Percentiles rank a stretch among this genome's conserved stretches.
Conservation (phyloP, 2,113 vertebrate species). For the Himantopus leucocephalus region DNA sequence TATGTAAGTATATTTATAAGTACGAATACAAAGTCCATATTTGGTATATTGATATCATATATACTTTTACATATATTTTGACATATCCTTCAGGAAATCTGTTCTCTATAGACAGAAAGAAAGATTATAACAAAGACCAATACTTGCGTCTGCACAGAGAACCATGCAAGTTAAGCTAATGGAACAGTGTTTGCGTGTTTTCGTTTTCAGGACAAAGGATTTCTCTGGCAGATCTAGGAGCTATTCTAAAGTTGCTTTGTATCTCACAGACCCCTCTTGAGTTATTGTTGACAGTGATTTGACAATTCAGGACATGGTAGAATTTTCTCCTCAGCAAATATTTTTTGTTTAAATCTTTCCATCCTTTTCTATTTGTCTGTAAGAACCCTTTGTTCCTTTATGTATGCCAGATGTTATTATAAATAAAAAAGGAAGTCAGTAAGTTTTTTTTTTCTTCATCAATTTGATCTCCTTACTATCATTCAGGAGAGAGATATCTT, state of each 20-base stretch:
- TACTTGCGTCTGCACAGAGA: background rate
- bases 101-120: background rate
- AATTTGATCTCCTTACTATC: background rate
- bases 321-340: background rate
- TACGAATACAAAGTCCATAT: background rate
- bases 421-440: background rate
- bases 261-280: background rate
- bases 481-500: background rate
- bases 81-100: background rate
- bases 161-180: background rate
- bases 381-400: background rate
- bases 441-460: background rate
- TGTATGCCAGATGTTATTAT: background rate
- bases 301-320: background rate
- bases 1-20: background rate
- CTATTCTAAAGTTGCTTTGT: background rate
- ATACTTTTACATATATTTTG: background rate
- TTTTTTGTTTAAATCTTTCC: background rate
- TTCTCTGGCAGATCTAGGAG: background rate
- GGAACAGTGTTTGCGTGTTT: background rate
- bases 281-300: background rate
- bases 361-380: background rate
- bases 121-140: background rate
- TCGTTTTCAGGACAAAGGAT: background rate
- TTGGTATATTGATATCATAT: background rate